These are phyloP conservation scores for Polypterus senegalus DNA, from an alignment of 2,113 vertebrate genomes.

Conservation along the genomic window DNA sequence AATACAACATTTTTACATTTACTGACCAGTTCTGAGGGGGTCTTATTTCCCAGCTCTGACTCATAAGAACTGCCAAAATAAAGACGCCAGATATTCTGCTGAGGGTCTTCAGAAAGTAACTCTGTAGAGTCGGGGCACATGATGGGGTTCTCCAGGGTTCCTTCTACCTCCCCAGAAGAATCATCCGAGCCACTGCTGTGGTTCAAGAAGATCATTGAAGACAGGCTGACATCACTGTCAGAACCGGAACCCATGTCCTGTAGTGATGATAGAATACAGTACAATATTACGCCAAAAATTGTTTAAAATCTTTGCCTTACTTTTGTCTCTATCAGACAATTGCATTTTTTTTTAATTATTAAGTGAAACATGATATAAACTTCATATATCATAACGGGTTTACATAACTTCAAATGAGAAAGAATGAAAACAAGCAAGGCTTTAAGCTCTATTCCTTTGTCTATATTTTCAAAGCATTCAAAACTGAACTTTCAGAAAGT, in stretches of 20 bases:
- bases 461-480: no score
- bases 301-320: no score
- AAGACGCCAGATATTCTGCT: conserved; percentile 75
- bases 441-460: no score
- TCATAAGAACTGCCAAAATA: conserved; percentile 94
- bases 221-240: conserved; percentile 86
- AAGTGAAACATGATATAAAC: no score
- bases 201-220: conserved; percentile 90
- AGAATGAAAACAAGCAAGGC: no score
- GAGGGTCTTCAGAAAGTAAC: conserved; percentile 55
- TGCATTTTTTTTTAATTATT: no score
- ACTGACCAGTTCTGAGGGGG: conserved; percentile 64
- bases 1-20: no score
- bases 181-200: conserved; percentile 86
- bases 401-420: no score
- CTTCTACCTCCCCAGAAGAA: conserved; percentile 65
- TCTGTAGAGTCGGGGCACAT: conserved; percentile 60
- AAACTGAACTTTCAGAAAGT: no score
- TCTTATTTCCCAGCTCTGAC: conserved; percentile 72
- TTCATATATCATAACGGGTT: no score
- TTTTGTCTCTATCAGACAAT: no score
- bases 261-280: background rate
- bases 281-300: no score
- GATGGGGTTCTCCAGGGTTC: conserved; percentile 60
- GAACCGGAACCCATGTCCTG: conserved; percentile 75